These are phyloP conservation scores for Falco rusticolus DNA, from an alignment of 2,797 vertebrate genomes.

Conservation along the genomic window DNA sequence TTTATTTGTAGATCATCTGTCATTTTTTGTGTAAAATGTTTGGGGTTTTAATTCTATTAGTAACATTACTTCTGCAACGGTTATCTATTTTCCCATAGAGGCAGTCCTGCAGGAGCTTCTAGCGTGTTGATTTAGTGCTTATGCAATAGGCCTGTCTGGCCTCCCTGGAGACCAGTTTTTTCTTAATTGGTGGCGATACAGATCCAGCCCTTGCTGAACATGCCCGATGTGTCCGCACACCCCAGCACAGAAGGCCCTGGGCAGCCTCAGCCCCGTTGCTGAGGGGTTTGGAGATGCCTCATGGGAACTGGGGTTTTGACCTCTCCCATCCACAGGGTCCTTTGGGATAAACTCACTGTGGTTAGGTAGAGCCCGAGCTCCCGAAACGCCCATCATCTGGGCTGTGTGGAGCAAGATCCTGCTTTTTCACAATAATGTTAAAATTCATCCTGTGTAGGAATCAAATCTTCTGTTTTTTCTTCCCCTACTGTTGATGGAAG, in stretches of 20 bases:
- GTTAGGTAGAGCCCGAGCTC: not conserved
- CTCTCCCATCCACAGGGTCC: not conserved
- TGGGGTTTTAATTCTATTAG: constrained; percentile 41
- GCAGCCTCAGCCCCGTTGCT: not conserved
- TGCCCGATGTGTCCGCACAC: rapidly evolving
- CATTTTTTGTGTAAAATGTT: constrained; percentile 18
- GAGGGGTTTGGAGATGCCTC: not conserved
- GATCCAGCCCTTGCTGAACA: not conserved
- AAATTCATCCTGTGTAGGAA: not conserved
- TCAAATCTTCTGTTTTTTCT: not conserved
- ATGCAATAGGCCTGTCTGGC: not conserved
- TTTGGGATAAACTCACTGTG: not conserved
- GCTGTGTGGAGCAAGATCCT: not conserved
- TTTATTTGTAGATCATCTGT: constrained; percentile 54
- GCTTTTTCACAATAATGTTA: not conserved
- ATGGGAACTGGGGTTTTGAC: rapidly evolving
- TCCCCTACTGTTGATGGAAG: rapidly evolving
- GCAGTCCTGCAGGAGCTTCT: constrained; percentile 26
- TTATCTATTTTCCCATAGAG: constrained; percentile 35
- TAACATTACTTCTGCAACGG: constrained; percentile 26
- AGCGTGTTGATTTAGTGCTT: not conserved
- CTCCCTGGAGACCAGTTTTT: not conserved
- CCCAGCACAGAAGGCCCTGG: not conserved
- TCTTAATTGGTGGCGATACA: not conserved
- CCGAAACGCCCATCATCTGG: not conserved